Percentiles rank a stretch among this genome's conserved stretches.
These are phyloP conservation scores for Neoascia interrupta DNA, from an alignment of 2,888 invertebrate species.

Conservation along the genomic window DNA sequence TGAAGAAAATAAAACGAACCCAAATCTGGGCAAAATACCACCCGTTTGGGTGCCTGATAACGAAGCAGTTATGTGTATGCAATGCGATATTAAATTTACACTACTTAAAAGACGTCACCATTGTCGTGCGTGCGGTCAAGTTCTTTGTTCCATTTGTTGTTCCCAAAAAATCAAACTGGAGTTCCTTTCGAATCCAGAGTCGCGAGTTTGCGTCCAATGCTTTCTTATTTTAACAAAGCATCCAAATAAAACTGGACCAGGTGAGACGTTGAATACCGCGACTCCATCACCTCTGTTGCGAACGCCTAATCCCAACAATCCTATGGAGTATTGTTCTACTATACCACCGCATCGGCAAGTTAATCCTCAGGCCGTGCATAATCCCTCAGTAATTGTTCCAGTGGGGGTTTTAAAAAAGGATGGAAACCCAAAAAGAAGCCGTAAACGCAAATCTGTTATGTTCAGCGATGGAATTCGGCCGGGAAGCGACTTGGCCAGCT, in stretches of 20 bases:
- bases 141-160: slow-evolving; percentile 89
- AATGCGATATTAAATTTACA: slow-evolving; percentile 89
- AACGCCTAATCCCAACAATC: slow-evolving; percentile 91
- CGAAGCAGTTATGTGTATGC: slow-evolving; percentile 89
- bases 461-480: slow-evolving; percentile 94
- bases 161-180: slow-evolving; percentile 85
- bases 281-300: slow-evolving; percentile 73
- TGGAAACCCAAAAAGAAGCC: slow-evolving; percentile 79
- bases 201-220: slow-evolving; percentile 88
- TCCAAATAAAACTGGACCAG: slow-evolving; percentile 2
- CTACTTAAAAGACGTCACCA: slow-evolving; percentile 91
- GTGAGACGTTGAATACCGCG: not conserved
- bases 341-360: slow-evolving; percentile 89
- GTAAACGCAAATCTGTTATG: slow-evolving; percentile 88
- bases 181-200: slow-evolving; percentile 88
- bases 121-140: slow-evolving; percentile 92
- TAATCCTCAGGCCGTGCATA: slow-evolving; percentile 77
- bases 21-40: slow-evolving; percentile 85
- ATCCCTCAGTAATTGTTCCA: slow-evolving; percentile 90
- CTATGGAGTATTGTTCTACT: slow-evolving; percentile 92
- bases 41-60: slow-evolving; percentile 94
- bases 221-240: slow-evolving; percentile 81
- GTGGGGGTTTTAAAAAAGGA: slow-evolving; percentile 87
- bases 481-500: slow-evolving; percentile 89
- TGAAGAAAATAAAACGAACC: slow-evolving; percentile 70